Evolutionary conservation across 2,888 invertebrate genomes (phyloP).

Genomic region (Drosophila kuntzei): DNA sequence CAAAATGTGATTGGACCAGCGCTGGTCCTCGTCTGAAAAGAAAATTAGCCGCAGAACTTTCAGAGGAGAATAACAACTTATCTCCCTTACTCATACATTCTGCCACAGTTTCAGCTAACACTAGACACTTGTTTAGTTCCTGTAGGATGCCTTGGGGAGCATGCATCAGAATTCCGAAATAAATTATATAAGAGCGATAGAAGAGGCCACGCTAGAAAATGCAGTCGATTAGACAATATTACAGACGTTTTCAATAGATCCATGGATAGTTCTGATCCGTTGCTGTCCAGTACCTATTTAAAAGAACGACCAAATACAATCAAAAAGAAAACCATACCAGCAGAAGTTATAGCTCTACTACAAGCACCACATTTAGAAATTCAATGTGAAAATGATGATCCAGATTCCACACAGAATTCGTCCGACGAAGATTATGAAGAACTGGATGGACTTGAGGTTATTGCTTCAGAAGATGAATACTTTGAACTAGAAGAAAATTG

Average conservation of each 20-base stretch:
- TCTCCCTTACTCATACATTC: background rate
- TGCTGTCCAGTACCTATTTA: background rate
- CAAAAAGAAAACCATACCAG: background rate
- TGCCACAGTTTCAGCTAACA: background rate
- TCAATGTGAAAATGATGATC: slow-evolving; percentile 14
- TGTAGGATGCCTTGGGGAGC: slow-evolving; percentile 16
- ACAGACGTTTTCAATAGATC: slow-evolving; percentile 12
- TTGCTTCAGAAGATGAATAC: slow-evolving; percentile 19
- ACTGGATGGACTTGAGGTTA: slow-evolving; percentile 15
- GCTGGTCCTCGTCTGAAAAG: slow-evolving; percentile 1
- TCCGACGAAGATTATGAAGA: slow-evolving; percentile 10
- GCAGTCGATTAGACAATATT: slow-evolving; percentile 7
- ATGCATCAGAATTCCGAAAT: slow-evolving; percentile 22
- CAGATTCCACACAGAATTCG: slow-evolving; percentile 14
- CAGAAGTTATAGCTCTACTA: slow-evolving; percentile 15
- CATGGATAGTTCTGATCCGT: background rate
- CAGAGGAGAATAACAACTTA: slow-evolving; percentile 1
- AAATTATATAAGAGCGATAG: slow-evolving; percentile 13
- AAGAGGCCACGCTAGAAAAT: slow-evolving; percentile 5
- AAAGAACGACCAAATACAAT: slow-evolving; percentile 1
- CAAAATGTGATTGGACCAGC: background rate
- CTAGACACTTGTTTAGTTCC: slow-evolving; percentile 7
- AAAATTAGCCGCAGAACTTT: slow-evolving; percentile 2
- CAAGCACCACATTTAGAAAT: slow-evolving; percentile 19
- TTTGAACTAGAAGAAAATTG: slow-evolving; percentile 17